Conservation (phyloP, 2,888 invertebrate genomes). For the Drosophila emarginata region DNA sequence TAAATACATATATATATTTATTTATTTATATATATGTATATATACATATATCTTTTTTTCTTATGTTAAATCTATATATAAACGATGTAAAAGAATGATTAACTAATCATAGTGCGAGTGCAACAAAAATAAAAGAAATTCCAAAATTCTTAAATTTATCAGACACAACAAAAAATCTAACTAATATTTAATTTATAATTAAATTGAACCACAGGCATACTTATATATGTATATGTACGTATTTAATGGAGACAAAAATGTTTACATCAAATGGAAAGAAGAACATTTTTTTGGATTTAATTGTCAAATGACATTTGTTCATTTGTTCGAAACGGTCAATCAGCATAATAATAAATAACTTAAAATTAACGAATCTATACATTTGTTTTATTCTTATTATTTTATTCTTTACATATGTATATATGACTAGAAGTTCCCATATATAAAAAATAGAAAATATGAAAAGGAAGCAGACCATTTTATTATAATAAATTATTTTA, state of each 20-base stretch:
- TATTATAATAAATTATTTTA: too few species aligned
- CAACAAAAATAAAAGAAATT: conserved; percentile 55
- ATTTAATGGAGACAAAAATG: background rate
- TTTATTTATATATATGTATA: background rate
- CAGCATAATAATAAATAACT: conserved; percentile 5
- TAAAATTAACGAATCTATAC: background rate
- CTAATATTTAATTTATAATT: conserved; percentile 46
- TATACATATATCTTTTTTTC: conserved; percentile 37
- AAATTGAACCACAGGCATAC: conserved; percentile 34
- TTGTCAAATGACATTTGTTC: background rate
- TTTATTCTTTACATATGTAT: too few species aligned
- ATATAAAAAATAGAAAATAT: too few species aligned
- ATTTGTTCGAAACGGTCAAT: conserved; percentile 4
- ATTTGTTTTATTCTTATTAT: too few species aligned
- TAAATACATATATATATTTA: background rate
- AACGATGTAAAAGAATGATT: conserved; percentile 42
- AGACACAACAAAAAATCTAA: background rate
- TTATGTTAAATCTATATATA: conserved; percentile 37
- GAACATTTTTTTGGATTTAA: background rate
- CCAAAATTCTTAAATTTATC: conserved; percentile 69
- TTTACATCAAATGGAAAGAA: conserved; percentile 4
- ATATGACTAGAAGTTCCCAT: too few species aligned
- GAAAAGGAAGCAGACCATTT: too few species aligned
- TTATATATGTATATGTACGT: conserved; percentile 16
- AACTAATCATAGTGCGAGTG: conserved; percentile 51